Base-by-base conservation (phyloP, 1,140 invertebrate species). In the Drosophila prosaltans region DNA sequence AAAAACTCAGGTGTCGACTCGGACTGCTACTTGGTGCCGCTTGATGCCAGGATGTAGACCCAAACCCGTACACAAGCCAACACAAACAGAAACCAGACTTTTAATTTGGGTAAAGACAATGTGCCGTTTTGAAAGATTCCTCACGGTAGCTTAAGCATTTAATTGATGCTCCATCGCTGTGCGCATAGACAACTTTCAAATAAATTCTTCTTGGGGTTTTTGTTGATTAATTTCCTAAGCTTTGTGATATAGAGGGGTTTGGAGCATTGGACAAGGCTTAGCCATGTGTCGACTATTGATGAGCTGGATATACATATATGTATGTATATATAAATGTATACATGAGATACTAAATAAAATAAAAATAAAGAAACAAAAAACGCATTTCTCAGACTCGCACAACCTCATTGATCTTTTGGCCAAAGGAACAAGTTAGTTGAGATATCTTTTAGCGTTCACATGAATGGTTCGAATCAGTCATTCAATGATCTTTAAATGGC, bases 31-130 rank as follows among this genome's bases (percentile, higher is more conserved):
- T 51, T 51, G 45, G 9, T 51, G 45, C 45, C n/a, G 45, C 16
- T 48, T 51, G 45, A 5, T n/a, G 32, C 45, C 45, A 51, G 45
- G 45, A 51, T 51, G 45, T 51, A 51, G 45, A 51, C 45, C 16
- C 45, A 9, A 21, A 45, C 43, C 43, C 43, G 45, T 21, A 48
- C 16, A 36, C 32, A 36, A 36, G 32, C 3, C 6, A 36, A 5
- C 1, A 36, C 32, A 36, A 36, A 36, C 32, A 36, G 32, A 36
- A 36, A 51, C 55, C 30, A 59, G 57, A 39, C 57, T 59, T 88
- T 88, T 83, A 88, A 88, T 83, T 88, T 88, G 80, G 73, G 73
- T 76, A 88, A 36, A 88, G 84, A 88, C 83, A 88, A 88, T 88
- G 83, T 88, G 83, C 84, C 84, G 84, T 89, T 89, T 69, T 76